Evolutionary conservation across 2,797 vertebrate species (phyloP).

Genomic region (Channallabes apus): DNA sequence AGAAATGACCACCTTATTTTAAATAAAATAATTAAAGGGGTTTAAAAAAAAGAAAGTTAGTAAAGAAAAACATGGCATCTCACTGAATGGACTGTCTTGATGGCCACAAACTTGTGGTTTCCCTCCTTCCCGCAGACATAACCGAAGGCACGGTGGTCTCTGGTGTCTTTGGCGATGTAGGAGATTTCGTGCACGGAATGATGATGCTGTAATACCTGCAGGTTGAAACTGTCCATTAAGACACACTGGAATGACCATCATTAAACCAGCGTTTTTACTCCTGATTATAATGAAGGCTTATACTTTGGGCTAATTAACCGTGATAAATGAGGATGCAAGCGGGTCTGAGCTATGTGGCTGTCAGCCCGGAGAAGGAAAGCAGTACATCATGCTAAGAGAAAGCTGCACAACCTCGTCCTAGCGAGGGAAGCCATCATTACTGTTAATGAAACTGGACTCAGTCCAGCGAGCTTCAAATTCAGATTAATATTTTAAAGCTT

Average conservation of each 20-base stretch:
- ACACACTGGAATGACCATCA: neutral
- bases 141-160: conserved; percentile 95
- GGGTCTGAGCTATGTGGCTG: conserved; percentile 60
- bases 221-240: conserved; percentile 16
- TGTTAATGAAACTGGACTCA: conserved; percentile 26
- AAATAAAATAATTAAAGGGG: neutral
- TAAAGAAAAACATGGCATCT: conserved; percentile 60
- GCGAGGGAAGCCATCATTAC: conserved; percentile 41
- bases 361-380: conserved; percentile 52
- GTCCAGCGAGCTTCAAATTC: conserved; percentile 34
- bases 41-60: neutral
- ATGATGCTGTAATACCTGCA: conserved; percentile 92
- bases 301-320: conserved; percentile 69
- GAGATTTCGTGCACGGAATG: conserved; percentile 98
- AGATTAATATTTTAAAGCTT: conserved; percentile 32
- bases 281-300: conserved; percentile 1
- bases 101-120: conserved; percentile 97
- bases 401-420: conserved; percentile 58
- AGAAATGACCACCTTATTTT: neutral
- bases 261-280: neutral
- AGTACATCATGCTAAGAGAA: conserved; percentile 70
- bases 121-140: conserved; percentile 97
- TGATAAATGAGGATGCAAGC: conserved; percentile 69
- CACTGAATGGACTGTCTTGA: conserved; percentile 95
- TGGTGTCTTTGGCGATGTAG: conserved; percentile 98